phyloP scores from a whole-genome alignment of 1,140 invertebrate species.

The Dendroctonus ponderosae region DNA sequence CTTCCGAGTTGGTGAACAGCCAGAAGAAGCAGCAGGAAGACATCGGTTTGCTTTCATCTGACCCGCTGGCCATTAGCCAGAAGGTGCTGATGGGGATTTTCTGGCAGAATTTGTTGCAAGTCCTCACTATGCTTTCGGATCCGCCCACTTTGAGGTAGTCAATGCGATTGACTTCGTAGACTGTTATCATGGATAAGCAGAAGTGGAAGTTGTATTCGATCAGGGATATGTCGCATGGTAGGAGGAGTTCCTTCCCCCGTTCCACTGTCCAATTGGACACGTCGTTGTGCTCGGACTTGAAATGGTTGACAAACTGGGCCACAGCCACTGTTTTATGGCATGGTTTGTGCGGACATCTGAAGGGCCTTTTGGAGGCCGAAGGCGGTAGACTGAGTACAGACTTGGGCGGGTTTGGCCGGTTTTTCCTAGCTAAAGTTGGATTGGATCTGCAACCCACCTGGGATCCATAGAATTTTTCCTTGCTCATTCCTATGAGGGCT shows the following conservation, averaged over 20 bases:
- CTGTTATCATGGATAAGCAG: constrained; percentile 42
- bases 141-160: constrained; percentile 33
- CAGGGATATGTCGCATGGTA: constrained; percentile 35
- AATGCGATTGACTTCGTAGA: constrained; percentile 40
- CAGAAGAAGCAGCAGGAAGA: constrained; percentile 40
- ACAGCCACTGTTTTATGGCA: constrained; percentile 45
- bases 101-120: constrained; percentile 40
- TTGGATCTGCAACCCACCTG: not conserved
- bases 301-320: constrained; percentile 45
- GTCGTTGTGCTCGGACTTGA: constrained; percentile 45
- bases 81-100: constrained; percentile 42
- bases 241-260: constrained; percentile 38
- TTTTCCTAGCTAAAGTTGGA: constrained; percentile 1
- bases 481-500: constrained; percentile 21
- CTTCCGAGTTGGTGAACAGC: constrained; percentile 44
- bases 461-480: constrained; percentile 14
- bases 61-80: constrained; percentile 47
- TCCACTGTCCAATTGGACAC: constrained; percentile 36
- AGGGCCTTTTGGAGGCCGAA: constrained; percentile 39
- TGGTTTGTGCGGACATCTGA: constrained; percentile 44
- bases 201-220: constrained; percentile 36
- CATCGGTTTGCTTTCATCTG: constrained; percentile 26
- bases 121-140: constrained; percentile 35
- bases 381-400: constrained; percentile 13
- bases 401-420: constrained; percentile 3